Conservation (phyloP, 2,888 invertebrate species). For the Ophioninae sp. region DNA sequence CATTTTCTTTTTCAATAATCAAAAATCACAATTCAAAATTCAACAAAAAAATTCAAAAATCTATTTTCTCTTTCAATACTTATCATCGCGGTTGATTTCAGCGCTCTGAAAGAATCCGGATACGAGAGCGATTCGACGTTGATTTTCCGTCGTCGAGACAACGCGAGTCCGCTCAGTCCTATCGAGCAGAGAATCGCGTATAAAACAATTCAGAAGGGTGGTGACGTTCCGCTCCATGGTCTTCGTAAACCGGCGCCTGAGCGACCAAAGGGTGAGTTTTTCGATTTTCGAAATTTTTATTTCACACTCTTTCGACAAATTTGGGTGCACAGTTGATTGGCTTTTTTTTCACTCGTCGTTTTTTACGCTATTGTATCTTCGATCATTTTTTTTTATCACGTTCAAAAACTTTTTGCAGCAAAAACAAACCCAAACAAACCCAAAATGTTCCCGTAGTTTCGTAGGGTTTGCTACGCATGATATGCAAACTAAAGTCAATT, state of each 20-base stretch:
- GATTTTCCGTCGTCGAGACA: slow-evolving; percentile 90
- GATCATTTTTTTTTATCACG: background rate
- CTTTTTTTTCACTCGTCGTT: slow-evolving; percentile 45
- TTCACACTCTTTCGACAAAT: slow-evolving; percentile 41
- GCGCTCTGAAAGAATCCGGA: slow-evolving; percentile 93
- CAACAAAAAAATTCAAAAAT: too few species aligned
- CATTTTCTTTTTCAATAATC: too few species aligned
- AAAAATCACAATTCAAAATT: too few species aligned
- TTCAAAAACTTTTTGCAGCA: slow-evolving; percentile 18
- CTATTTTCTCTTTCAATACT: too few species aligned
- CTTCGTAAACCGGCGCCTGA: slow-evolving; percentile 95
- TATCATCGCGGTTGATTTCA: slow-evolving; percentile 53
- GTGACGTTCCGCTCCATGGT: slow-evolving; percentile 96
- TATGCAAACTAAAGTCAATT: slow-evolving; percentile 34
- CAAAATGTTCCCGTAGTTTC: slow-evolving; percentile 27
- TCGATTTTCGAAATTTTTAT: slow-evolving; percentile 10
- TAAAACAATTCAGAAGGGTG: slow-evolving; percentile 94
- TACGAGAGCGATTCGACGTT: slow-evolving; percentile 96
- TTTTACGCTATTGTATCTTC: slow-evolving; percentile 20
- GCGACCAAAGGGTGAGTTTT: slow-evolving; percentile 87
- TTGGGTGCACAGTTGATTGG: background rate
- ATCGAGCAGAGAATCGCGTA: slow-evolving; percentile 93
- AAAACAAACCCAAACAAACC: background rate
- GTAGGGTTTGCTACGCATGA: slow-evolving; percentile 53
- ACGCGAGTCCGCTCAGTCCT: slow-evolving; percentile 87